Percentiles rank a stretch among this genome's conserved stretches.
phyloP scores from a whole-genome alignment of 1,140 invertebrate genomes.

The Sesamia nonagrioides region DNA sequence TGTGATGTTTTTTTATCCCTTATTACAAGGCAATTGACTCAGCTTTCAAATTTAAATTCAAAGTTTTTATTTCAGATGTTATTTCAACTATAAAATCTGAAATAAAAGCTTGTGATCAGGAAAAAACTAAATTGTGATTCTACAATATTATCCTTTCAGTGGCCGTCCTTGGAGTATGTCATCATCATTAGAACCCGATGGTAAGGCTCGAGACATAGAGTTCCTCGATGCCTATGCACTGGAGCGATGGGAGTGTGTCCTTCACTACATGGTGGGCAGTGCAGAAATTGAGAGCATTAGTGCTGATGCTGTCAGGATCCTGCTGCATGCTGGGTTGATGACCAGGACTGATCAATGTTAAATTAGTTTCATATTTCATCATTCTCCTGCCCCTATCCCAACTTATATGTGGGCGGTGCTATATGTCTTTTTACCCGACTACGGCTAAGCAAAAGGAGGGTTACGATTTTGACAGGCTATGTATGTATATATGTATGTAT shows the following conservation, averaged over 20 bases:
- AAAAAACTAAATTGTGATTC: too few species aligned
- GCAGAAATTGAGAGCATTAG: constrained; percentile 95
- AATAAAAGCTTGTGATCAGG: too few species aligned
- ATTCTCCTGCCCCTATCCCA: too few species aligned
- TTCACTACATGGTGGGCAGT: constrained; percentile 98
- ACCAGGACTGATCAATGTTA: constrained; percentile 88
- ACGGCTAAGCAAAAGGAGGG: too few species aligned
- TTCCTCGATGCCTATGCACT: constrained; percentile 97
- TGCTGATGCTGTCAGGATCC: constrained; percentile 96
- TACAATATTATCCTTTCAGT: constrained; percentile 68
- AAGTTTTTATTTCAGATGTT: too few species aligned
- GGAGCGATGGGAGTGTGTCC: constrained; percentile 98
- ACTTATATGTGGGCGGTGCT: too few species aligned
- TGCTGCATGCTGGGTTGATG: constrained; percentile 97
- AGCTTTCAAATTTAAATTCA: too few species aligned
- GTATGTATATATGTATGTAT: too few species aligned
- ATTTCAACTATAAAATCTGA: too few species aligned
- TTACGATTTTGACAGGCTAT: too few species aligned
- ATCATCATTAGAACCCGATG: constrained; percentile 94
- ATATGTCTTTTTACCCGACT: too few species aligned
- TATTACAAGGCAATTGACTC: too few species aligned
- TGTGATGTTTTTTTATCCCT: background rate
- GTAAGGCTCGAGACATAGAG: constrained; percentile 95
- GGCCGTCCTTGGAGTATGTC: constrained; percentile 96
- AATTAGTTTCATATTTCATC: constrained; percentile 32